These are phyloP conservation scores for Montipora efflorescens DNA, from an alignment of 64 coral and sea anemone species.

Conservation along the genomic window DNA sequence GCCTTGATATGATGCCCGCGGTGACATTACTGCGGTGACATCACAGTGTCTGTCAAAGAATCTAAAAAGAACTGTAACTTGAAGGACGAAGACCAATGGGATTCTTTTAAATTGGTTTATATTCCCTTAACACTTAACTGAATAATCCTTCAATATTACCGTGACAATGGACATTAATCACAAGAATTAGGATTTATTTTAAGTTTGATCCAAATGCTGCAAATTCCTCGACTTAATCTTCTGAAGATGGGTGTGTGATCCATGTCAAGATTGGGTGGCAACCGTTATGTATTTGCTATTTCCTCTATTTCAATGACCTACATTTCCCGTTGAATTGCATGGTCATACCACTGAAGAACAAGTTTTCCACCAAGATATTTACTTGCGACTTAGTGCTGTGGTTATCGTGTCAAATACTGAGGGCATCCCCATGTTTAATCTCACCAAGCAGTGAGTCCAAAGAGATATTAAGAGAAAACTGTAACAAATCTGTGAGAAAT, in stretches of 20 bases:
- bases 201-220: constrained; percentile 11
- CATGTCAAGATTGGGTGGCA: background rate
- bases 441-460: background rate
- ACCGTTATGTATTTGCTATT: background rate
- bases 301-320: background rate
- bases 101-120: background rate
- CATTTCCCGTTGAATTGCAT: background rate
- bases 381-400: background rate
- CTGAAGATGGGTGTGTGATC: background rate
- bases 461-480: constrained; percentile 33
- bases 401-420: background rate
- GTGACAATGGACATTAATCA: constrained; percentile 10
- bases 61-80: background rate
- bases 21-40: constrained; percentile 1
- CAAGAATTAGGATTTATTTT: constrained; percentile 48
- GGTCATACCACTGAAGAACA: background rate
- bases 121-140: constrained; percentile 14
- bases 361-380: background rate
- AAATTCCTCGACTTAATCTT: background rate
- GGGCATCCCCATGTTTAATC: background rate
- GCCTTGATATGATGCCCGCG: constrained; percentile 33
- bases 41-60: background rate
- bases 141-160: constrained; percentile 27
- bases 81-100: constrained; percentile 12
- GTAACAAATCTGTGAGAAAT: constrained; percentile 44